These are phyloP conservation scores for Hyposmocoma kahamanoa DNA, from an alignment of 1,140 invertebrate genomes.

Conservation along the genomic window DNA sequence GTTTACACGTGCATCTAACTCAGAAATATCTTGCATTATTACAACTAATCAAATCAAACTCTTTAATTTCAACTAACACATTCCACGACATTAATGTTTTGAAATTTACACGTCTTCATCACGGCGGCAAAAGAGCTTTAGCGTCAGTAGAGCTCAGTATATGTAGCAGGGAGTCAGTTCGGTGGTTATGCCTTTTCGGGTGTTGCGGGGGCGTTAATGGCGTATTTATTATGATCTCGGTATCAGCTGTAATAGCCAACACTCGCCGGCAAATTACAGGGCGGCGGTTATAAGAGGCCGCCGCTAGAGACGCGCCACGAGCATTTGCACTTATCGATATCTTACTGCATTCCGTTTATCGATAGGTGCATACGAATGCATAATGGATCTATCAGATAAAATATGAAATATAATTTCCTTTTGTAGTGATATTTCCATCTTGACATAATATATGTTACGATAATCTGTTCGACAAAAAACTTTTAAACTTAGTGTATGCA, in stretches of 20 bases:
- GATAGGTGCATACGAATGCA: slow-evolving; percentile 26
- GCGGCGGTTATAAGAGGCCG: slow-evolving; percentile 52
- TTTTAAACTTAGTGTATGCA: too few species aligned
- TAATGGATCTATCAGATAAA: slow-evolving; percentile 34
- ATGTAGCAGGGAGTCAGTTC: slow-evolving; percentile 14
- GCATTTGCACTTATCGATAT: slow-evolving; percentile 45
- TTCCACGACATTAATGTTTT: slow-evolving; percentile 23
- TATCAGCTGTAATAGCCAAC: slow-evolving; percentile 69
- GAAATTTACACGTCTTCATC: slow-evolving; percentile 22
- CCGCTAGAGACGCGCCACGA: slow-evolving; percentile 40
- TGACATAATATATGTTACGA: too few species aligned
- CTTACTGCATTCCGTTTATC: slow-evolving; percentile 27
- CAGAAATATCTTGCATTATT: background rate
- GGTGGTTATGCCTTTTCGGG: slow-evolving; percentile 58
- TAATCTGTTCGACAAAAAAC: too few species aligned
- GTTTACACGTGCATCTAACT: too few species aligned
- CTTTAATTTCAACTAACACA: slow-evolving; percentile 19
- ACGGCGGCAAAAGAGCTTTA: slow-evolving; percentile 12
- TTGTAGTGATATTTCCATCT: slow-evolving; percentile 5
- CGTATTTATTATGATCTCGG: slow-evolving; percentile 72
- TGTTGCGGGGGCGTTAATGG: slow-evolving; percentile 67
- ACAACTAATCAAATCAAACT: background rate
- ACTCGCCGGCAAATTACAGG: slow-evolving; percentile 71
- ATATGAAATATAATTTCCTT: slow-evolving; percentile 32
- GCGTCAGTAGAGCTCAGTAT: slow-evolving; percentile 5